Conservation (phyloP, 2,888 invertebrate genomes). For the Strigamia transsilvanica region DNA sequence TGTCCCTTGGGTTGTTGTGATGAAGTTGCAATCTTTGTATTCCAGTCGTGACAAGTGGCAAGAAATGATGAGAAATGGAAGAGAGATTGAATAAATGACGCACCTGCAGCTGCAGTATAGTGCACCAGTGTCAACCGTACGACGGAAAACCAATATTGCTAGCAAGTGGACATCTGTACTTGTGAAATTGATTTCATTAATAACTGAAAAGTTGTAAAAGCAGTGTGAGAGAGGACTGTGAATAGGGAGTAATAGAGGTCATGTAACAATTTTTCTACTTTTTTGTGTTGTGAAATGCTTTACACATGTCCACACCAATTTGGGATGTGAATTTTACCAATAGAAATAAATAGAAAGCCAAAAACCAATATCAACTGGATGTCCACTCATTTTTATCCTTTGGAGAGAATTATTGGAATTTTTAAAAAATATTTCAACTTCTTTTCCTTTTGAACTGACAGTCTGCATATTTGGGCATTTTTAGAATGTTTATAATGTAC, state of each 20-base stretch:
- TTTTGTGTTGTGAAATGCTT: neutral
- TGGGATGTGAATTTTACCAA: too few relatives aligned
- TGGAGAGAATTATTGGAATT: too few relatives aligned
- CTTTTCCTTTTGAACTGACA: too few relatives aligned
- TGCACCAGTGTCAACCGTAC: neutral
- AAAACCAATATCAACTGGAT: too few relatives aligned
- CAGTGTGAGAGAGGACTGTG: neutral
- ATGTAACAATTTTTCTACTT: neutral
- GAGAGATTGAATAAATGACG: slow-evolving; percentile 35
- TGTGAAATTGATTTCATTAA: slow-evolving; percentile 38
- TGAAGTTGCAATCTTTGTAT: slow-evolving; percentile 41
- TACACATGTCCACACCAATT: too few relatives aligned
- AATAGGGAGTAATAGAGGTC: slow-evolving; percentile 18
- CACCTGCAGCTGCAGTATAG: slow-evolving; percentile 19
- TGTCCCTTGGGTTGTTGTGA: neutral
- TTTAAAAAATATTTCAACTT: too few relatives aligned
- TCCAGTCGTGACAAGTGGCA: slow-evolving; percentile 35
- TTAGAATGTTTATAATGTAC: too few relatives aligned
- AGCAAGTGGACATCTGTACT: neutral
- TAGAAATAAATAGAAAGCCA: too few relatives aligned
- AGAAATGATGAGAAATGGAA: slow-evolving; percentile 46
- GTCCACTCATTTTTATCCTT: too few relatives aligned
- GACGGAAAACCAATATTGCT: neutral
- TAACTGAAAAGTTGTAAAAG: neutral
- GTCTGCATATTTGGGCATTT: too few relatives aligned